These are phyloP conservation scores for Carpatolechia fugitivella DNA, from an alignment of 2,888 invertebrate species.

Conservation along the genomic window DNA sequence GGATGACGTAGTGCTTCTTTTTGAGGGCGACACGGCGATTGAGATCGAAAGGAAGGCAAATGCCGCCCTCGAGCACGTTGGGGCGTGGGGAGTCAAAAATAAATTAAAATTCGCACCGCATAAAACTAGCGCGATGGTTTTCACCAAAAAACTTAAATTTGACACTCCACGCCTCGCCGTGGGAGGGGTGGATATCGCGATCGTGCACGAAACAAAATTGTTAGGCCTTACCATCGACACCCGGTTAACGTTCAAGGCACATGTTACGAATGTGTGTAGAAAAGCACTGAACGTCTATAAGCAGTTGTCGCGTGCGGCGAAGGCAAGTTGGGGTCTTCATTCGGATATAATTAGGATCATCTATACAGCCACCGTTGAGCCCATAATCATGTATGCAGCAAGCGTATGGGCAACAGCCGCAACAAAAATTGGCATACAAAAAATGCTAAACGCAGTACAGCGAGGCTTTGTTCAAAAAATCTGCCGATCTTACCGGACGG, in stretches of 20 bases:
- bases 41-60: not conserved
- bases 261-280: not conserved
- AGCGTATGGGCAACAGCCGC: slow-evolving; percentile 16
- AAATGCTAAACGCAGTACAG: not conserved
- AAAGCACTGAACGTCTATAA: slow-evolving; percentile 6
- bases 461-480: not conserved
- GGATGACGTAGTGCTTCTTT: too few species aligned
- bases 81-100: not conserved
- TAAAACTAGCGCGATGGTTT: not conserved
- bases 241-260: slow-evolving; percentile 10
- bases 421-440: not conserved
- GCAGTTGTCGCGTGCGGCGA: slow-evolving; percentile 4
- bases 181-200: slow-evolving; percentile 9
- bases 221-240: slow-evolving; percentile 21
- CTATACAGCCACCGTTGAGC: slow-evolving; percentile 10
- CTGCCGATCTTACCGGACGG: not conserved
- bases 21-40: not conserved
- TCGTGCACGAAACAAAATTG: slow-evolving; percentile 16
- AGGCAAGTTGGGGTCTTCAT: slow-evolving; percentile 1
- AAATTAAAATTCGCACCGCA: not conserved
- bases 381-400: slow-evolving; percentile 6
- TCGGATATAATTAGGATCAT: not conserved
- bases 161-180: too few species aligned
- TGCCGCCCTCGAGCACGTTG: not conserved
- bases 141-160: too few species aligned